These are phyloP conservation scores for Nothocercus julius DNA, from an alignment of 2,113 vertebrate species.

Conservation along the genomic window DNA sequence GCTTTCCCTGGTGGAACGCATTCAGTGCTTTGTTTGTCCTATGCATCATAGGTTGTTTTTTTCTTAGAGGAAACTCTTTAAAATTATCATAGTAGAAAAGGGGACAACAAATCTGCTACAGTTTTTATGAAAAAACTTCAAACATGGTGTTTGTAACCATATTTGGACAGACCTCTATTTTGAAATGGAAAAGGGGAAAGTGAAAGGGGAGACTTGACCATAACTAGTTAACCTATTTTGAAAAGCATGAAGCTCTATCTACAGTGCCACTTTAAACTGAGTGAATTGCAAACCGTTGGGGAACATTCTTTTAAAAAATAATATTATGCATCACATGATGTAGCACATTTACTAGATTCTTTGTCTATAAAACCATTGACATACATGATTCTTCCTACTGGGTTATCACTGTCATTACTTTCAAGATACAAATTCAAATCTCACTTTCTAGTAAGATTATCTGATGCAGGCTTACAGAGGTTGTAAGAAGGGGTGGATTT, in stretches of 20 bases:
- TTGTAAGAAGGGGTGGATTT: background rate
- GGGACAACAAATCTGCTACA: background rate
- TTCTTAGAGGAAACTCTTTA: background rate
- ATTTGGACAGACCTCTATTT: background rate
- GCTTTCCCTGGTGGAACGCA: background rate
- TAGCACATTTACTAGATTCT: background rate
- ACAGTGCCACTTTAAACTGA: background rate
- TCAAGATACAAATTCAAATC: background rate
- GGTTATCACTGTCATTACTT: background rate
- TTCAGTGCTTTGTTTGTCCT: constrained; percentile 15
- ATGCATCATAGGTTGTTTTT: background rate
- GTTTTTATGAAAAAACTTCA: background rate
- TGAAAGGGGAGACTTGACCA: background rate
- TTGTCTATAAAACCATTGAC: background rate
- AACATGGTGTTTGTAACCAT: background rate
- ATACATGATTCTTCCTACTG: background rate
- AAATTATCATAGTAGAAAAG: background rate
- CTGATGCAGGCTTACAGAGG: background rate
- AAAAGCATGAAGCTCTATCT: background rate
- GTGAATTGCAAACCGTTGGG: background rate
- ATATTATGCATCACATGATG: background rate
- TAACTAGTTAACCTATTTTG: background rate
- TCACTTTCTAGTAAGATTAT: background rate
- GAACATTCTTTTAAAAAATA: background rate
- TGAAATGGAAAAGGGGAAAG: background rate